Evolutionary conservation across 2,888 invertebrate genomes (phyloP).

Genomic region (Acanthosoma haemorrhoidale): DNA sequence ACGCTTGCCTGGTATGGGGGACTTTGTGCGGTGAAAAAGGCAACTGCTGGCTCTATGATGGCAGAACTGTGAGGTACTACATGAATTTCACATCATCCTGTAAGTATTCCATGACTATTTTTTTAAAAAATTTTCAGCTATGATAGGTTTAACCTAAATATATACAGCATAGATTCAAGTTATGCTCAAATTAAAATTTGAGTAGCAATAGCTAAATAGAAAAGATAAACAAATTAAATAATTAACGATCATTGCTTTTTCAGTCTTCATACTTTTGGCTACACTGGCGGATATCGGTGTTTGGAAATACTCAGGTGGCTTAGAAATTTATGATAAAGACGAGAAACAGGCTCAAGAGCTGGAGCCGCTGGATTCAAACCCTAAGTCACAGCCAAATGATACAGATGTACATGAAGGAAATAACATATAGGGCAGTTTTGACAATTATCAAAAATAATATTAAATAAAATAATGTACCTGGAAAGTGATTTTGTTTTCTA

Average conservation of each 20-base stretch:
- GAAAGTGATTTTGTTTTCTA: too few species aligned
- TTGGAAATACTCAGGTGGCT: slow-evolving; percentile 44
- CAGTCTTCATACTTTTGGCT: slow-evolving; percentile 44
- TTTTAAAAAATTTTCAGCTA: too few species aligned
- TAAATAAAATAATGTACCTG: too few species aligned
- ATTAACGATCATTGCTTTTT: neutral
- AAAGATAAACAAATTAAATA: too few species aligned
- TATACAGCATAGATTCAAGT: too few species aligned
- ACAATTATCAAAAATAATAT: too few species aligned
- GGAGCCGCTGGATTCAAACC: neutral
- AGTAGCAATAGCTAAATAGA: too few species aligned
- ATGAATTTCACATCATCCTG: slow-evolving; percentile 45
- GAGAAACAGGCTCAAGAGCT: slow-evolving; percentile 22
- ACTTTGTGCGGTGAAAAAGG: slow-evolving; percentile 46
- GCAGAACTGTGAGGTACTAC: slow-evolving; percentile 44
- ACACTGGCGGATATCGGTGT: slow-evolving; percentile 45
- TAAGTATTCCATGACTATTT: too few species aligned
- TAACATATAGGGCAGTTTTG: too few species aligned
- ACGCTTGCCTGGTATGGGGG: slow-evolving; percentile 48
- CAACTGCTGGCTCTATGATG: slow-evolving; percentile 49
- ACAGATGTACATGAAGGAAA: too few species aligned
- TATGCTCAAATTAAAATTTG: too few species aligned
- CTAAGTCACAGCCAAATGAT: neutral
- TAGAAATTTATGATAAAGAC: slow-evolving; percentile 44
- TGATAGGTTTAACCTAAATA: too few species aligned